These are phyloP conservation scores for Synergus gifuensis DNA, from an alignment of 2,888 invertebrate genomes.

Conservation along the genomic window DNA sequence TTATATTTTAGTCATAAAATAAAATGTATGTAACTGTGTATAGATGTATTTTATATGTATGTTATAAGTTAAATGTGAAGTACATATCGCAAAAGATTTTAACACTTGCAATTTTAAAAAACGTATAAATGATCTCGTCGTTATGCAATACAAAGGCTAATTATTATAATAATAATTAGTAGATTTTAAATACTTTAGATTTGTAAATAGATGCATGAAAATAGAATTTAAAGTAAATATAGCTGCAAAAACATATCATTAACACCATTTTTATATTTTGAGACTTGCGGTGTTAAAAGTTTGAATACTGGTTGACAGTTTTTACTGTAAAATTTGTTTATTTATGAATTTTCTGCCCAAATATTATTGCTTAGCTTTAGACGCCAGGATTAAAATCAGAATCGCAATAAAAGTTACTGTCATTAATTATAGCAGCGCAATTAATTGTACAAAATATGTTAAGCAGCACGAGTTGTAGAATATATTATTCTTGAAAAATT, in stretches of 20 bases:
- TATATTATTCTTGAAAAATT: too few relatives aligned
- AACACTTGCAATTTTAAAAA: neutral
- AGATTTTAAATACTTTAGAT: neutral
- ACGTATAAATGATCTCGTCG: neutral
- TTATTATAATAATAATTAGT: neutral
- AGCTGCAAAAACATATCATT: neutral
- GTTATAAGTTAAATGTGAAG: neutral
- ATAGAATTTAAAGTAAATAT: neutral
- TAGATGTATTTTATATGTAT: neutral
- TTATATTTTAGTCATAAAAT: neutral
- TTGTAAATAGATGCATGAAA: neutral
- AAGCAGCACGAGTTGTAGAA: too few relatives aligned
- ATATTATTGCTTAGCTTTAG: neutral
- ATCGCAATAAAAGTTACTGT: neutral
- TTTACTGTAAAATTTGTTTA: neutral
- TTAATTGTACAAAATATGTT: neutral
- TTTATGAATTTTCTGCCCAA: neutral
- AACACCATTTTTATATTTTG: neutral
- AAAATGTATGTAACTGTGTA: neutral
- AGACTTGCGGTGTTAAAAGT: too few relatives aligned
- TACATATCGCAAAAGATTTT: neutral
- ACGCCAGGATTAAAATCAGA: neutral
- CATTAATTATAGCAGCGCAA: neutral
- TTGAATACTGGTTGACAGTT: too few relatives aligned
- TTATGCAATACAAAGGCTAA: neutral